Evolutionary conservation across 2,888 invertebrate species (phyloP).

Genomic region (Plutella xylostella): DNA sequence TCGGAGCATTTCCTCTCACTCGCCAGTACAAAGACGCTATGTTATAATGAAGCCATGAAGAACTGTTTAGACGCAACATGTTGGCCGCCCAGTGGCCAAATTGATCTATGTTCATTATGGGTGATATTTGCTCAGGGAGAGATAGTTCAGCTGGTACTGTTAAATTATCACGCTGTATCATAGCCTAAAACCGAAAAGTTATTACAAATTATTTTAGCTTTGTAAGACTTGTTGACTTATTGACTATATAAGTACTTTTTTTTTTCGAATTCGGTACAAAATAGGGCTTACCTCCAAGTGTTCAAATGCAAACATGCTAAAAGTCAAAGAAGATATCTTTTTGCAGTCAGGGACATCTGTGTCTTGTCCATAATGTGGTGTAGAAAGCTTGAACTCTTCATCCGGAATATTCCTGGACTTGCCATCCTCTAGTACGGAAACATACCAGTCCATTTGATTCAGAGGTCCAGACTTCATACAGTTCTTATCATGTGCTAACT

Average conservation of each 20-base stretch:
- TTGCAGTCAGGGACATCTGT: slow-evolving; percentile 73
- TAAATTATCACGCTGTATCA: slow-evolving; percentile 42
- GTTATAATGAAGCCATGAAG: slow-evolving; percentile 85
- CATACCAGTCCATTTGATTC: slow-evolving; percentile 77
- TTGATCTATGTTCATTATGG: slow-evolving; percentile 42
- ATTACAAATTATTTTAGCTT: not conserved
- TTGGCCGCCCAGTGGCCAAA: slow-evolving; percentile 74
- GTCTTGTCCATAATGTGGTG: slow-evolving; percentile 28
- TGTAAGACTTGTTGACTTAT: not conserved
- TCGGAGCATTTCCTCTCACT: slow-evolving; percentile 77
- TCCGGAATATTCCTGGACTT: slow-evolving; percentile 52
- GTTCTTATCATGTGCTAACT: slow-evolving; percentile 72
- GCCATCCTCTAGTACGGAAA: slow-evolving; percentile 69
- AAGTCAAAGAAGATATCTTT: slow-evolving; percentile 67
- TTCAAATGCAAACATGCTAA: slow-evolving; percentile 74
- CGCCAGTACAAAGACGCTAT: slow-evolving; percentile 85
- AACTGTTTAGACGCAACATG: slow-evolving; percentile 73
- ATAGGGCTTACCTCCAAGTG: slow-evolving; percentile 64
- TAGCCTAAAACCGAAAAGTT: slow-evolving; percentile 35
- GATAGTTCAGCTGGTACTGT: slow-evolving; percentile 34
- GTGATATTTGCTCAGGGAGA: slow-evolving; percentile 33
- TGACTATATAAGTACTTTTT: not conserved
- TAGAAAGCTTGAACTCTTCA: slow-evolving; percentile 31
- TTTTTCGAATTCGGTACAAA: not conserved
- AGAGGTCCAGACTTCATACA: slow-evolving; percentile 75